Evolutionary conservation across 2,113 vertebrate genomes (phyloP).

Genomic region (Chloropsis cyanopogon): DNA sequence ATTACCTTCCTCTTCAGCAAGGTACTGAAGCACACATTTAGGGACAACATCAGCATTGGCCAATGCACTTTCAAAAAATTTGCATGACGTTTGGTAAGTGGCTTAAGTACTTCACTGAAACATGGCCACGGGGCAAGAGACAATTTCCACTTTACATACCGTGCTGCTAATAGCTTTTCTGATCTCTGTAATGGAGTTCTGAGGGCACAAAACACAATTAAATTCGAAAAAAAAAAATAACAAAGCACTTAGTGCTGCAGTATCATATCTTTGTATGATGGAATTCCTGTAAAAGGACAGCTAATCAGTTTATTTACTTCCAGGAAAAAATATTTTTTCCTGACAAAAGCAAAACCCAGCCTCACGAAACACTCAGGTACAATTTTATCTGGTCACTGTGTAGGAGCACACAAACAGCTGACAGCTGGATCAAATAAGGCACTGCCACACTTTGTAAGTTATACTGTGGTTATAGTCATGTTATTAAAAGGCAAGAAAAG

Average conservation of each 20-base stretch:
- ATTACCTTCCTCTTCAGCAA: background rate
- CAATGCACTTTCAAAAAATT: background rate
- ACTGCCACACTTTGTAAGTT: background rate
- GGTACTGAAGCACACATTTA: background rate
- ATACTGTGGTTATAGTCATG: background rate
- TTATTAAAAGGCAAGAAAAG: background rate
- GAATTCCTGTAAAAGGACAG: slow-evolving; percentile 34
- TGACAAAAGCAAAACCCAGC: background rate
- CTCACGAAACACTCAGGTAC: background rate
- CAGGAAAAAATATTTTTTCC: background rate
- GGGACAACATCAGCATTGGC: background rate
- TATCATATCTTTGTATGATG: background rate
- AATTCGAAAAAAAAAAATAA: background rate
- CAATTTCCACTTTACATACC: slow-evolving; percentile 8
- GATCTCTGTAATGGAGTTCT: slow-evolving; percentile 32
- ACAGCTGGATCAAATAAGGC: background rate
- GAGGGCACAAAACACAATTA: slow-evolving; percentile 18
- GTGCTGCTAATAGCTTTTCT: slow-evolving; percentile 45
- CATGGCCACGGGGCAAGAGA: background rate
- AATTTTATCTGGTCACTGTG: background rate
- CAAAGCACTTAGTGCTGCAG: slow-evolving; percentile 5
- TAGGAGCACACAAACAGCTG: background rate
- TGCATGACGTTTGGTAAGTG: background rate
- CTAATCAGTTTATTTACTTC: background rate
- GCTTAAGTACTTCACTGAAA: slow-evolving; percentile 21